Evolutionary conservation across 2,797 vertebrate species (phyloP).

Genomic region (Crax fasciolata): DNA sequence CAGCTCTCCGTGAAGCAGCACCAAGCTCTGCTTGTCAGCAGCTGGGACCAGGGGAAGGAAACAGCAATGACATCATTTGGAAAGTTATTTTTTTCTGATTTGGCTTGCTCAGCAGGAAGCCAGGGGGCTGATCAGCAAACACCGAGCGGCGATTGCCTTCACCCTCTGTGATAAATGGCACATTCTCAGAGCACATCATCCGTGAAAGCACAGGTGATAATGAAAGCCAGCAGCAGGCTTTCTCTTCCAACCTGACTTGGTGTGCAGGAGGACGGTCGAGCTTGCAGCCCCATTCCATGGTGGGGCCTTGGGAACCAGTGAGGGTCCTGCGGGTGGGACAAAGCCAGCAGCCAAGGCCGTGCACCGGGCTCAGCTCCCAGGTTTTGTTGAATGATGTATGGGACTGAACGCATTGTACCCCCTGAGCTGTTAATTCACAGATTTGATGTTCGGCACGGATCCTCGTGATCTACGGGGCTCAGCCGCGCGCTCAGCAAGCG

Average conservation of each 20-base stretch:
- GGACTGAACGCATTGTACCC: rapidly evolving
- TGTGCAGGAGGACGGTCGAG: background rate
- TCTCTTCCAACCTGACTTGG: background rate
- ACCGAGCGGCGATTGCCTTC: rapidly evolving
- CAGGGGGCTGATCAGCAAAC: background rate
- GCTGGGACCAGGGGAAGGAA: slow-evolving; percentile 37
- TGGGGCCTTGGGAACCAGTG: background rate
- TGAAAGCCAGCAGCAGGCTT: background rate
- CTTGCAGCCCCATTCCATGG: background rate
- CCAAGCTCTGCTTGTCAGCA: background rate
- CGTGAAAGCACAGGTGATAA: background rate
- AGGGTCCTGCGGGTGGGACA: background rate
- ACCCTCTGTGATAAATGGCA: background rate
- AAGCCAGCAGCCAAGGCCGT: background rate
- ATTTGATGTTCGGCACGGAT: background rate
- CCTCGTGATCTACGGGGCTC: background rate
- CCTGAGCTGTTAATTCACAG: background rate
- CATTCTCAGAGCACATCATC: background rate
- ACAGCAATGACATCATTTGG: slow-evolving; percentile 23
- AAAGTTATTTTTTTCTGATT: background rate
- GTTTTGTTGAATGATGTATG: slow-evolving; percentile 38
- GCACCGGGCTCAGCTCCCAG: background rate
- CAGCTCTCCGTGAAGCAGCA: rapidly evolving
- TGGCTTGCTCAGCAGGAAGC: background rate
- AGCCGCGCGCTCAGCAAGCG: background rate